phyloP scores from a whole-genome alignment of 1,140 invertebrate genomes.

The Ephestia elutella region DNA sequence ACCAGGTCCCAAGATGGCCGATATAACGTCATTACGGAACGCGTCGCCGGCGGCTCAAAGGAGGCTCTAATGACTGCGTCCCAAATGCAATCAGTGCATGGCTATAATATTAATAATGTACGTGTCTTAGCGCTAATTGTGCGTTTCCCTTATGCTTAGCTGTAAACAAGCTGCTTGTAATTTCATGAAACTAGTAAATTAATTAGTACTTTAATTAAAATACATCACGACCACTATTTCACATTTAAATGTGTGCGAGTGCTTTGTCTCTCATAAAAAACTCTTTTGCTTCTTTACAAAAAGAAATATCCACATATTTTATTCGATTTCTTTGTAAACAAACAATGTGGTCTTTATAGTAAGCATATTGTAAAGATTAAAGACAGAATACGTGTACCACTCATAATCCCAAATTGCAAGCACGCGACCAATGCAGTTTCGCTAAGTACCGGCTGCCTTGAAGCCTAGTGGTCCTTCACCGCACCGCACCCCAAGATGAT shows the following conservation, averaged over 20 bases:
- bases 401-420: background rate
- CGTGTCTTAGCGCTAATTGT: background rate
- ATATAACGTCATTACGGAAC: background rate
- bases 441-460: constrained; percentile 16
- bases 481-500: constrained; percentile 23
- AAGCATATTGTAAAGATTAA: too few relatives aligned
- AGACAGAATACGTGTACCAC: background rate
- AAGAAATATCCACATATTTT: too few relatives aligned
- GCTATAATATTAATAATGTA: background rate
- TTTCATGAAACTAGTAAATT: too few relatives aligned
- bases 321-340: too few relatives aligned
- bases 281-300: too few relatives aligned
- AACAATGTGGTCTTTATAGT: too few relatives aligned
- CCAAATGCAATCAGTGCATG: constrained; percentile 7
- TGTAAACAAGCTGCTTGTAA: background rate
- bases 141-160: background rate
- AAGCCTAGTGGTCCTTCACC: constrained; percentile 8
- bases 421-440: background rate
- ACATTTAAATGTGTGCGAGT: too few relatives aligned
- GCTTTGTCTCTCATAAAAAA: too few relatives aligned
- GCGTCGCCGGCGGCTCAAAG: constrained; percentile 9
- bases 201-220: too few relatives aligned
- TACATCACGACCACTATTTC: too few relatives aligned
- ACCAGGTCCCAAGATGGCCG: background rate
- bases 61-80: constrained; percentile 11